Evolutionary conservation across 2,888 invertebrate genomes (phyloP), one percentile per base, ranked within the genome.

Genomic region (Morpho helenor): DNA sequence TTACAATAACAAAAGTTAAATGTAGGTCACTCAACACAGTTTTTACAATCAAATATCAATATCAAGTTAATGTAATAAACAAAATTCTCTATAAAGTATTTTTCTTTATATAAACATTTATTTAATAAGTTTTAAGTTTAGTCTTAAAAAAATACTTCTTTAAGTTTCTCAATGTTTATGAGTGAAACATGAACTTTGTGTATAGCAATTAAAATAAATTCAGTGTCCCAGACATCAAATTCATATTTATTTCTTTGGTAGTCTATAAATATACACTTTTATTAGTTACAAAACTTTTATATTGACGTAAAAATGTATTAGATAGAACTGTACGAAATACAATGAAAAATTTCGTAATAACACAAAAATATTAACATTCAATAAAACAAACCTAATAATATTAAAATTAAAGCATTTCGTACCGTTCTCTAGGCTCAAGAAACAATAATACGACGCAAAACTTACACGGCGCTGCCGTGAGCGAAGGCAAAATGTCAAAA

Each of bases 361-460:
- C 39, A 61, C 54, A 48, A 59, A 56, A 56, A 56, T 52, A 59
- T 23, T 43, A 3, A 7, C 46, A 23, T 43, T 43, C n/a, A 10
- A 43, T 31, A 22, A 40, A 49, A 51, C 53, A 56, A 51, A 47
- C 42, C 23, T 51, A 50, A 50, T 0, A 7, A 42, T 8, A 10
- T 23, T 8, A 16, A 23, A 46, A 53, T 53, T 47, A 41, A 16
- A 22, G 40, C 41, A 40, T 40, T 53, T 16, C 8, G 46, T 53
- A 46, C 46, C 3, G 16, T 47, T 16, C 22, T 40, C 6, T 40
- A 22, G 41, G 53, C 41, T 69, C 62, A 69, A 72, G 76, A 77
- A 74, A 77, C 79, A 79, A 80, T 83, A 75, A 86, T 87, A 85
- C 86, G 87, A 86, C 88, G 88, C 87, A 88, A 86, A 88, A 87